Base-by-base conservation (phyloP, 30 jellyfish, hydroid and myxozoan species). In the Hydra vulgaris region DNA sequence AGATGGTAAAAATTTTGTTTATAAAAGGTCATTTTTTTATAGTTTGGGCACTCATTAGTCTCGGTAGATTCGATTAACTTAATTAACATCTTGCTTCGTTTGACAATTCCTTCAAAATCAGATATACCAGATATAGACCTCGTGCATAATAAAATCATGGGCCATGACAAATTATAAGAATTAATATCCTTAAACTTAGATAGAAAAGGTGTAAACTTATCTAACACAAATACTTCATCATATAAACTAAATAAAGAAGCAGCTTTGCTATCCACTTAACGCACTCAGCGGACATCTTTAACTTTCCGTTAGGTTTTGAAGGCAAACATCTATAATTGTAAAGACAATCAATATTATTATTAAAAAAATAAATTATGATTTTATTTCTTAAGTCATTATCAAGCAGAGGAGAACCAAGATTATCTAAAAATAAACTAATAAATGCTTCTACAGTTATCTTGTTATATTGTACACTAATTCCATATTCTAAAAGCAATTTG, bases 221-320 rank as follows among this genome's bases (percentile, higher is more conserved):
- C 53, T 7, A 67, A 19, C 7, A 90, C 87, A 71, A 88, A 88
- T n/a, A 88, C 96, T 56, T 88, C 90, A 19, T 88, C 96, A 26
- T 68, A 66, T 7, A 21, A 55, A 53, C 67, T 79, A 79, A 19
- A 88, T 18, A 88, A 82, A 61, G 15, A 71, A 17, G 92, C 82
- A 16, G 78, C 96, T 74, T 83, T 88, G 80, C 96, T 82, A 7
- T 26, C 23, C 0, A 79, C 85, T 79, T 3, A 3, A 68, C 27
- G 8, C 25, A 78, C 18, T 78, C 85, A 8, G 66, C 0, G 0
- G 85, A 23, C 24, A 54, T 0, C 25, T 61, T 54, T 24, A 78
- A 18, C 21, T 27, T 53, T 15, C 85, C 85, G 21, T 78, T 78
- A 18, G 85, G 81, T 61, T 61, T 54, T 0, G 85, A 27, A 19